Evolutionary conservation across 2,113 vertebrate species (phyloP).

Genomic region (Pterocles gutturalis): DNA sequence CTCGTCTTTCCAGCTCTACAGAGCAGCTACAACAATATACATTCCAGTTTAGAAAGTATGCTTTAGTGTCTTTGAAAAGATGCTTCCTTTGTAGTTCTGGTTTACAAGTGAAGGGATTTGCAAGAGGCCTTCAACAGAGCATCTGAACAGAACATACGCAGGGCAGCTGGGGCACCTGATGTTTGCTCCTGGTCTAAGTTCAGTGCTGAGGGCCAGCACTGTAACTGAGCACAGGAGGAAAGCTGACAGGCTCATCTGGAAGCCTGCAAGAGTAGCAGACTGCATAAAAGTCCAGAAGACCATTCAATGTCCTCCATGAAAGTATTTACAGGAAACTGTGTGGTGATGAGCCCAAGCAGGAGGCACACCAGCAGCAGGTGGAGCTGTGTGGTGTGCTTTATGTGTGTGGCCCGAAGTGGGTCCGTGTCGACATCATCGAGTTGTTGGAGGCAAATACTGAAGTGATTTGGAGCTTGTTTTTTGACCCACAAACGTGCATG

Average conservation of each 20-base stretch:
- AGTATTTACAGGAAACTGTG: background rate
- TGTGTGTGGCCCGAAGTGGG: rapidly evolving
- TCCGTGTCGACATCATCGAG: background rate
- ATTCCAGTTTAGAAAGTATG: background rate
- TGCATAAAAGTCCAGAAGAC: background rate
- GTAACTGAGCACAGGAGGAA: background rate
- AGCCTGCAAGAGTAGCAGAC: background rate
- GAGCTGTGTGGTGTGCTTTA: background rate
- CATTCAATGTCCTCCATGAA: background rate
- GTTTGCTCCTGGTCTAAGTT: background rate
- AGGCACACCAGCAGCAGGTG: conserved; percentile 42
- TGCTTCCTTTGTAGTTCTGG: background rate
- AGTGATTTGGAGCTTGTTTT: background rate
- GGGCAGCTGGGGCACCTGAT: background rate
- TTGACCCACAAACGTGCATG: background rate
- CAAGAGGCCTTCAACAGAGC: background rate
- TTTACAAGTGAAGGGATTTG: background rate
- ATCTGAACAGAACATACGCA: background rate
- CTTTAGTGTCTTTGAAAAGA: background rate
- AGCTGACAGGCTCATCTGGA: background rate
- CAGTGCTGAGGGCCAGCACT: background rate
- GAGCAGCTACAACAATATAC: background rate
- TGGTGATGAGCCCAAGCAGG: background rate
- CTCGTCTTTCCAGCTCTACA: background rate
- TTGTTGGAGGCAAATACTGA: background rate